Evolutionary conservation across 1,140 invertebrate genomes (phyloP).

Genomic region (Dinothrombium tinctorium): DNA sequence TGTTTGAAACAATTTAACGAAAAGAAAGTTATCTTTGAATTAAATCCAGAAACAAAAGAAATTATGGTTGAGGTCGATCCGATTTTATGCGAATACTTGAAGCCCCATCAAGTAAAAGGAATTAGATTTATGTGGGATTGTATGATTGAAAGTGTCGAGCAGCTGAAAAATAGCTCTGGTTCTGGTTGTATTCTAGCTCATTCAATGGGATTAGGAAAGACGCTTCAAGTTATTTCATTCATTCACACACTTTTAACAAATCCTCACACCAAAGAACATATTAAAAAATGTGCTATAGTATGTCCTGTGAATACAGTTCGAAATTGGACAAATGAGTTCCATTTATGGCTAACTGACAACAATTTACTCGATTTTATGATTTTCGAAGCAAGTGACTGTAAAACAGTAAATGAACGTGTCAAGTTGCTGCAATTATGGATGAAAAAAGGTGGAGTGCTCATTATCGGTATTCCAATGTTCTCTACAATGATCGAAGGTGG

Average conservation of each 20-base stretch:
- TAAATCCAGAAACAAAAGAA: background rate
- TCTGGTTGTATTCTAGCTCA: conserved; percentile 67
- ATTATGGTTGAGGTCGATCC: conserved; percentile 42
- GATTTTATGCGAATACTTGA: conserved; percentile 54
- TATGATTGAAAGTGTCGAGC: conserved; percentile 39
- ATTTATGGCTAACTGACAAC: conserved; percentile 47
- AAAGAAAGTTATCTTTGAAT: background rate
- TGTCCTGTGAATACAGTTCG: conserved; percentile 79
- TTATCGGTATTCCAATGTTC: conserved; percentile 91
- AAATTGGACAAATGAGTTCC: conserved; percentile 87
- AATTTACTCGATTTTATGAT: conserved; percentile 17
- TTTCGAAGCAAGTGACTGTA: background rate
- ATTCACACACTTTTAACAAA: conserved; percentile 57
- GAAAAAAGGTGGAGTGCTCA: conserved; percentile 57
- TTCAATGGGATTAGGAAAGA: conserved; percentile 47
- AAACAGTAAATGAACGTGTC: conserved; percentile 17
- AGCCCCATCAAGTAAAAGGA: conserved; percentile 68
- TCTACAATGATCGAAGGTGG: conserved; percentile 41
- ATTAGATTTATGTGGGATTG: conserved; percentile 94
- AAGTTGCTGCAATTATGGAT: conserved; percentile 53
- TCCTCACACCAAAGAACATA: conserved; percentile 29
- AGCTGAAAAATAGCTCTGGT: conserved; percentile 16
- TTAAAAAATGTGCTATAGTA: conserved; percentile 61
- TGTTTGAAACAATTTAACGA: background rate
- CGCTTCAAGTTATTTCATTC: conserved; percentile 51